phyloP scores from a whole-genome alignment of 2,113 vertebrate species.

The Poicephalus meyeri region DNA sequence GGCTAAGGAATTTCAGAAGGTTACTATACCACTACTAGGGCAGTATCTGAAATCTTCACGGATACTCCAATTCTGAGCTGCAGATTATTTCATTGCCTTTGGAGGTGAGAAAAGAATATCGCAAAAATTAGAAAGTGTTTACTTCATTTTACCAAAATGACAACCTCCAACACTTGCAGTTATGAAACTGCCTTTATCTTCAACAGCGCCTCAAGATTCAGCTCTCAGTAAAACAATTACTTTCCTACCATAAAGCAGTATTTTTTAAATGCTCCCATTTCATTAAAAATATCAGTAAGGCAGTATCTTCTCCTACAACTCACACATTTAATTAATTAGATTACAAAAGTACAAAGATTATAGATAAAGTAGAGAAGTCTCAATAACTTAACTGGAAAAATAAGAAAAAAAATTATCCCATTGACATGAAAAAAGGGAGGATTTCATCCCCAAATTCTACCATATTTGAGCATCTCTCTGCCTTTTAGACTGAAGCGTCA shows the following conservation, averaged over 20 bases:
- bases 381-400: neutral
- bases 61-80: neutral
- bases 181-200: neutral
- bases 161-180: neutral
- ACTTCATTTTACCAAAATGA: neutral
- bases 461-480: neutral
- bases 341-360: neutral
- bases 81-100: neutral
- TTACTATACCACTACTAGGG: neutral
- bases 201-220: neutral
- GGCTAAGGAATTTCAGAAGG: neutral
- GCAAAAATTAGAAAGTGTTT: neutral
- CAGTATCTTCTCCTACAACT: neutral
- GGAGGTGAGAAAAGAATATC: neutral
- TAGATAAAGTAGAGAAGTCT: neutral
- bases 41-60: neutral
- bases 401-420: neutral
- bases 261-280: neutral
- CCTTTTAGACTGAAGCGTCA: neutral
- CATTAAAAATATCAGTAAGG: neutral
- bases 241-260: neutral
- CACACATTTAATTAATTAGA: neutral
- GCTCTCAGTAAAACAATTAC: neutral
- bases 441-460: neutral
- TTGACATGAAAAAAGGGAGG: neutral